Base-by-base conservation (phyloP, 2,888 invertebrate species). In the Scaptomyza caliginosa region DNA sequence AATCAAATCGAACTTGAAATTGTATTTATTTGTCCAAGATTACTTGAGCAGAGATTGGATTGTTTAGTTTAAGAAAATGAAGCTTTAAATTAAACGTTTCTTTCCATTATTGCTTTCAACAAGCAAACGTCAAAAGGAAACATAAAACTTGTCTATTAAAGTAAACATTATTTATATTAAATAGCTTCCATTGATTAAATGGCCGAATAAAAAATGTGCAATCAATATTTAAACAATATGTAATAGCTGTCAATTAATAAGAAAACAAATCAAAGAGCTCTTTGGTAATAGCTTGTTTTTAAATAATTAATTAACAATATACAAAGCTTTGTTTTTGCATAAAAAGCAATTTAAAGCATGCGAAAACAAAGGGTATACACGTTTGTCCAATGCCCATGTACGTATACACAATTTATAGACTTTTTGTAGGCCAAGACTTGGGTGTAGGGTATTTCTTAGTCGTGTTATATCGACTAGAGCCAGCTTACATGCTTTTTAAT, bases 301-400 rank as follows among this genome's bases (percentile, higher is more conserved):
- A 10, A 26, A 26, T 30, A 30, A 13, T 21, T 45, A n/a, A 21
- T 21, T 13, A 19, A 10, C 0, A 13, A 13, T 13, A 30, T 21
- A 5, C 0, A 21, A 6, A 13, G 6, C 10, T 10, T 16, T 26
- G 21, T 3, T 23, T 11, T 23, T 23, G 34, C 23, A 16, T 13
- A 23, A 11, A 43, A 3, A 42, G 13, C 40, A 36, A 48, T 28
- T 60, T 23, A 2, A 36, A 55, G 36, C n/a, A n/a, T n/a, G 21
- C 17, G 28, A 28, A 11, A 30, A 30, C 6, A 6, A 6, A 23
- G 24, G 24, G 4, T 1, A 24, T 24, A 24, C 1, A 6, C 6
- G 24, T 24, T 24, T n/a, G n/a, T 24, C 26, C 7, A 26, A 8
- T 26, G 0, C 26, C 26, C 24, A 2, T 24, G 6, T 7, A 6